These are phyloP conservation scores for Styela plicata DNA, from an alignment of 23 tunicate species.

Conservation along the genomic window DNA sequence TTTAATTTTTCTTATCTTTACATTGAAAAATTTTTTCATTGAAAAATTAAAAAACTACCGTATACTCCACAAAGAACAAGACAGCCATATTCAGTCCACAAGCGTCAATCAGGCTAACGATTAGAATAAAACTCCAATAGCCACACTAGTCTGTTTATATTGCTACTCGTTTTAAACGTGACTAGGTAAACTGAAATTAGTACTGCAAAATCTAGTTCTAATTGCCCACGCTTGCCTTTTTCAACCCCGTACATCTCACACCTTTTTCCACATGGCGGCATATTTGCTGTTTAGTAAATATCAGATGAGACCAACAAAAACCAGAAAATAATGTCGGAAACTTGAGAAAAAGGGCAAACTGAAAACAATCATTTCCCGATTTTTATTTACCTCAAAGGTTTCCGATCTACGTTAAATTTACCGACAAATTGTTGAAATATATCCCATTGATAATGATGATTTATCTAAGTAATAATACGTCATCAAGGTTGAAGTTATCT, in stretches of 20 bases:
- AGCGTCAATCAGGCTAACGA: no score
- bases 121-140: neutral
- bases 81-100: no score
- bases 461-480: neutral
- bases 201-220: neutral
- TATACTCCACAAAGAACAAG: no score
- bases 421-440: neutral
- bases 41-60: no score
- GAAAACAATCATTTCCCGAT: neutral
- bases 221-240: neutral
- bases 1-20: no score
- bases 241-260: neutral
- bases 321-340: neutral
- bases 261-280: neutral
- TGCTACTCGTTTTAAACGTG: neutral
- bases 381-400: neutral
- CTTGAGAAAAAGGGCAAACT: neutral
- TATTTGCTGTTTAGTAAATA: neutral
- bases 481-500: neutral
- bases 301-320: neutral
- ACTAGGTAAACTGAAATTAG: neutral
- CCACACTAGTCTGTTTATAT: neutral
- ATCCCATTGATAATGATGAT: neutral
- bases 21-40: no score
- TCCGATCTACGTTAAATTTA: neutral